Base-by-base conservation (phyloP, 1,140 invertebrate species). In the Oscheius sp. region DNA sequence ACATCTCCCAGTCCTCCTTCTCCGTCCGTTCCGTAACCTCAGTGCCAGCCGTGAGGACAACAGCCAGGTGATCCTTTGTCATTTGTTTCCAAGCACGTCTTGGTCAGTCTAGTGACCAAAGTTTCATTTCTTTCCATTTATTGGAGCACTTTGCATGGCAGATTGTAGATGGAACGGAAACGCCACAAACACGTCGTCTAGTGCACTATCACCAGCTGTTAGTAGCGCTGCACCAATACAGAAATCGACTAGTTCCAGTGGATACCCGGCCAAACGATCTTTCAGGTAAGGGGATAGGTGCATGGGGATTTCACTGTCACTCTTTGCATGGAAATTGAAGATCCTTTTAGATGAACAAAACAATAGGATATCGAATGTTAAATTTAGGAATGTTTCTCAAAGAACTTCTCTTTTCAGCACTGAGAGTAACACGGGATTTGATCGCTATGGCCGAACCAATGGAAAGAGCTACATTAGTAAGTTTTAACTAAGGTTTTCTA, bases 1-100 rank as follows among this genome's bases (percentile, higher is more conserved):
- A 69, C 26, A 71, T 79, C 29, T 76, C 72, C 31, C 79, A 81
- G 64, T 78, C 71, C 20, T 79, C 79, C 4, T 68, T 78, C 26
- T 79, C 79, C 1, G 72, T 79, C 35, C 42, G 77, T 62, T 79
- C 78, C 1, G 45, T 68, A 29, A 68, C 28, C 29, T 61, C 49
- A 52, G 66, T 38, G 10, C 63, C 64, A 10, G 46, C 28, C 1
- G 63, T 42, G 36, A 34, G 38, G 46, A 36, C 63, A 65, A 36
- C n/a, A 10, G 28, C 61, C 29, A 20, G 29, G 10, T 20, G 67
- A 28, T 49, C 28, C 46, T 74, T 38, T 23, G 38, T n/a, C 38
- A 42, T 55, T 55, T n/a, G n/a, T n/a, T n/a, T n/a, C n/a, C n/a
- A n/a, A 20, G 49, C 49, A 55, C 49, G 4, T 7, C 38, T 10